Evolutionary conservation across 2,797 vertebrate species (phyloP), one percentile per base, ranked within the genome.

Genomic region (Coregonus suidteri): DNA sequence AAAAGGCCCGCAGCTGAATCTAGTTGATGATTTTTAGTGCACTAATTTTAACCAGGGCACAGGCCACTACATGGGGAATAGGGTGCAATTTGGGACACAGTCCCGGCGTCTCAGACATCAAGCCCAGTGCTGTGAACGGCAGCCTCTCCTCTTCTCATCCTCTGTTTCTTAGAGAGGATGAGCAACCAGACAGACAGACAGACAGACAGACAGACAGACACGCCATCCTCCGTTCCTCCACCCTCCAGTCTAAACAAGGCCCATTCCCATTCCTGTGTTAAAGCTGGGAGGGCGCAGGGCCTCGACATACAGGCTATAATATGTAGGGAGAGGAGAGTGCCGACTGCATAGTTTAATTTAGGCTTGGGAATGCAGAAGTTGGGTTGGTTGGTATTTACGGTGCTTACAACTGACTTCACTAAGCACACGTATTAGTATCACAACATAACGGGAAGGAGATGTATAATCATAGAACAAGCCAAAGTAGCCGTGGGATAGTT

Each of bases 61-160:
- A 62, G 56, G 18, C n/a, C 56, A 62, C 53, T 56, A 18, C 4
- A 5, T n/a, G 4, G n/a, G n/a, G 56, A 6, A 62, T 6, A 25
- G 56, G n/a, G 56, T 62, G 6, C 6, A 20, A 62, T 20, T 25
- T 62, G 2, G 6, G 56, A 20, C 18, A 20, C 16, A n/a, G 9
- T 9, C n/a, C 7, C 6, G 56, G 91, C 89, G 91, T 92, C 78
- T 89, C 85, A 91, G 92, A 91, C 91, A 93, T 90, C 84, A 77
- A 88, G 87, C 84, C 77, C 79, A 80, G 76, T 83, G 85, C 18
- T 51, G 79, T 74, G 51, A 82, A 88, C 87, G 71, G 34, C 73
- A 75, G 79, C 88, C 89, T 88, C 84, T 90, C 89, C 82, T 84
- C 83, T 0, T 75, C 64, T 79, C 79, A 72, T 76, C 14, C 66